Conservation (phyloP, 23 tunicate genomes). For the Oikopleura dioica region DNA sequence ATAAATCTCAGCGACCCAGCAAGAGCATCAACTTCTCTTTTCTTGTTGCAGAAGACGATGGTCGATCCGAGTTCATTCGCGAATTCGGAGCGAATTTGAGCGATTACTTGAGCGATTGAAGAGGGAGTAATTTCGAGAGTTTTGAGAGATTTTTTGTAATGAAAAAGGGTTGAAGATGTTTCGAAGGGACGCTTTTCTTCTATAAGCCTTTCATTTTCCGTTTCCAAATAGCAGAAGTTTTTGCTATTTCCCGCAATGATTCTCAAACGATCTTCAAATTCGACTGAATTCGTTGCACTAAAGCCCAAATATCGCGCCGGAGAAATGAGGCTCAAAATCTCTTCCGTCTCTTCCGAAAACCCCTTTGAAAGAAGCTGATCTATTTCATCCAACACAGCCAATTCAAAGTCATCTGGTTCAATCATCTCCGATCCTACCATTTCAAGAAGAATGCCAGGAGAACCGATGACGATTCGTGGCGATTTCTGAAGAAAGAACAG, state of each 20-base stretch:
- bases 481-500: slow-evolving; percentile 1
- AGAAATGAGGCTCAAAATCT: background rate
- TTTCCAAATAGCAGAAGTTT: too few relatives aligned
- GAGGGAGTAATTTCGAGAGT: too few relatives aligned
- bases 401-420: background rate
- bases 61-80: too few relatives aligned
- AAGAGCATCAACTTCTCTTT: background rate
- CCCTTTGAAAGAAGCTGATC: background rate
- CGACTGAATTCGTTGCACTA: background rate
- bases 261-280: too few relatives aligned
- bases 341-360: background rate
- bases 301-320: background rate
- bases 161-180: too few relatives aligned
- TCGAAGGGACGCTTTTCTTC: too few relatives aligned
- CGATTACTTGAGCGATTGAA: too few relatives aligned
- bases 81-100: too few relatives aligned
- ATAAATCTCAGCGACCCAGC: too few relatives aligned
- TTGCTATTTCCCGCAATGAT: too few relatives aligned
- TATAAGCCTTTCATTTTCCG: too few relatives aligned
- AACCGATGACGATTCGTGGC: background rate
- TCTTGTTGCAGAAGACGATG: background rate
- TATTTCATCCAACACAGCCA: background rate
- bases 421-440: background rate
- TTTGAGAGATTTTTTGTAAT: too few relatives aligned
- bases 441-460: background rate